Evolutionary conservation across 2,888 invertebrate species (phyloP), one percentile per base, ranked within the genome.

Genomic region (Ceratothoa steindachneri): DNA sequence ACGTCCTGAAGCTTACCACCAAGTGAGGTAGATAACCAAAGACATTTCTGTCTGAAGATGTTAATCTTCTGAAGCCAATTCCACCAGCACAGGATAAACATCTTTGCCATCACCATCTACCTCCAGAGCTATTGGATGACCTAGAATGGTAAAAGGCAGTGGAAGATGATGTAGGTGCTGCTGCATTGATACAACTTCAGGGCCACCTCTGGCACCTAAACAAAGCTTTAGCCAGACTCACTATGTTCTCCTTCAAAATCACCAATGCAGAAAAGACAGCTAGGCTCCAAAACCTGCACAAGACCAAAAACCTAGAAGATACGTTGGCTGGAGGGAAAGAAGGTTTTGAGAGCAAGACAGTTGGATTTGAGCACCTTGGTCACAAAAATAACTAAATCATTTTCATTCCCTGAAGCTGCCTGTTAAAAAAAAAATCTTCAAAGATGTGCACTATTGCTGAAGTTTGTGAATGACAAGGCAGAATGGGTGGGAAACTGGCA

Each of bases 371-470:
- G 53, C 52, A 69, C 53, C 52, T 69, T 51, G 29, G 28, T 52
- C 69, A 69, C 52, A 24, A 53, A 69, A 53, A 53, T 1, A 28
- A 53, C 69, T 53, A 69, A 69, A 69, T 30, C 69, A 53, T 69
- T 53, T 69, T 69, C 52, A 69, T 22, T 69, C 27, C 69, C 52
- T 69, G 69, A 52, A 69, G 53, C 27, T 69, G 53, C 52, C 69
- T 15, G 53, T 69, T 69, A 24, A n/a, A 69, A 69, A 69, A 52
- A 69, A 53, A 53, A 69, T 69, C 69, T 69, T 27, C 24, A 69
- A 69, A 53, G 52, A 69, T 69, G 69, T 69, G 69, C 28, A 69
- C 53, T 53, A 69, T 52, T 28, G 53, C 27, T 69, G 28, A 69
- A 69, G 69, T 69, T 53, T 69, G 52, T 69, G 52, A 69, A 69